Evolutionary conservation across 2,888 invertebrate species (phyloP).

Genomic region (Cyrtodaria siliqua): DNA sequence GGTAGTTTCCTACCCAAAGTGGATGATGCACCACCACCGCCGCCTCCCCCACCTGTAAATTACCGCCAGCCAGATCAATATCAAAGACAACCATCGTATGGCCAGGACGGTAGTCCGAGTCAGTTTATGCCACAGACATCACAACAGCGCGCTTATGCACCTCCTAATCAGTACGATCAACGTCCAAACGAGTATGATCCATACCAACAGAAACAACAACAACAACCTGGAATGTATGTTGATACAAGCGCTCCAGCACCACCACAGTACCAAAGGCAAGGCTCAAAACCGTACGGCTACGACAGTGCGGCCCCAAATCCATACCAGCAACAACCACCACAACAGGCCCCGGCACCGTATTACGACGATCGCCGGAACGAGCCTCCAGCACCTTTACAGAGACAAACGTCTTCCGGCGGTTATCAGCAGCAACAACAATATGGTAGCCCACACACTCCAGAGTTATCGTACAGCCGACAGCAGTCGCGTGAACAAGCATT

Average conservation of each 20-base stretch:
- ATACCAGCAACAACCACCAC: constrained; percentile 28
- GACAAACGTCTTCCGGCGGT: constrained; percentile 31
- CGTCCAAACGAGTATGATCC: constrained; percentile 36
- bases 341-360: constrained; percentile 9
- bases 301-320: constrained; percentile 14
- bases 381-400: constrained; percentile 1
- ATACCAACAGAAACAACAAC: constrained; percentile 38
- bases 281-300: constrained; percentile 45
- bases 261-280: constrained; percentile 52
- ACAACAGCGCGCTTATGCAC: constrained; percentile 13
- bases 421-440: constrained; percentile 54
- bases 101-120: constrained; percentile 19
- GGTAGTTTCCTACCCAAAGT: constrained; percentile 27
- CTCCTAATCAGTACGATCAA: constrained; percentile 47
- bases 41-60: constrained; percentile 58
- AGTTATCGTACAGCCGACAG: constrained; percentile 9
- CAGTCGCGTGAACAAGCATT: too few relatives aligned
- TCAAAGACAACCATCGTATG: constrained; percentile 32
- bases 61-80: constrained; percentile 49
- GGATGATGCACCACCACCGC: constrained; percentile 55
- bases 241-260: constrained; percentile 31
- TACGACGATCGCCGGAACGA: not conserved
- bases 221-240: constrained; percentile 37
- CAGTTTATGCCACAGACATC: constrained; percentile 53
- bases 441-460: constrained; percentile 41